Evolutionary conservation across 2,797 vertebrate species (phyloP), one percentile per base, ranked within the genome.

Genomic region (Molossus molossus): DNA sequence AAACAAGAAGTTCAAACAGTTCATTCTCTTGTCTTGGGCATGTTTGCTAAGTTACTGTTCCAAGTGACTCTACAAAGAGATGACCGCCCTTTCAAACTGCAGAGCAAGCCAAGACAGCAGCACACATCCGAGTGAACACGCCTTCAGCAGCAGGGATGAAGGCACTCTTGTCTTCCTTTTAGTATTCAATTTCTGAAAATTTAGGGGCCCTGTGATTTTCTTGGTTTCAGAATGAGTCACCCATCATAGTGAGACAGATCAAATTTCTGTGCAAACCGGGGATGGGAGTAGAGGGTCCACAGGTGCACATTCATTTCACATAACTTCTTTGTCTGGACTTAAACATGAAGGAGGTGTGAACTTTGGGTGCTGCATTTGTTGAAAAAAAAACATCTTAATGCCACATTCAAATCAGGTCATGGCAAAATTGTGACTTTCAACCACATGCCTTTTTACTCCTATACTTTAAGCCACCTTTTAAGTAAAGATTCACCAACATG

Each of bases 291-390:
- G 77, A 53, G 62, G 76, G 91, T 83, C 70, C 48, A 62, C 45
- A 80, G 64, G 48, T 7, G 14, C 69, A 93, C 55, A 95, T n/a
- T 95, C 93, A 96, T 91, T 72, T 86, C 92, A 84, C 9, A 94
- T 57, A 84, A 64, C 70, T 89, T 92, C 92, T 76, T 89, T 6
- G 20, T 96, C 94, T 88, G 79, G 86, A 80, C 70, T 95, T 64
- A 87, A 33, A 50, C 69, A 86, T 90, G 94, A 87, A 96, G 94
- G 88, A 96, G 93, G 91, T 96, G 69, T 96, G 88, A 96, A 81
- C 58, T 96, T 60, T 87, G 80, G 75, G 83, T 95, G 85, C 45
- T 62, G 69, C n/a, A 27, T 60, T 82, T 91, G 53, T 65, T 25
- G 75, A 45, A 85, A 67, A 73, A 81, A 77, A 87, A 23, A 90